These are phyloP conservation scores for Anthophora plumipes DNA, from an alignment of 2,888 invertebrate genomes.

Conservation along the genomic window DNA sequence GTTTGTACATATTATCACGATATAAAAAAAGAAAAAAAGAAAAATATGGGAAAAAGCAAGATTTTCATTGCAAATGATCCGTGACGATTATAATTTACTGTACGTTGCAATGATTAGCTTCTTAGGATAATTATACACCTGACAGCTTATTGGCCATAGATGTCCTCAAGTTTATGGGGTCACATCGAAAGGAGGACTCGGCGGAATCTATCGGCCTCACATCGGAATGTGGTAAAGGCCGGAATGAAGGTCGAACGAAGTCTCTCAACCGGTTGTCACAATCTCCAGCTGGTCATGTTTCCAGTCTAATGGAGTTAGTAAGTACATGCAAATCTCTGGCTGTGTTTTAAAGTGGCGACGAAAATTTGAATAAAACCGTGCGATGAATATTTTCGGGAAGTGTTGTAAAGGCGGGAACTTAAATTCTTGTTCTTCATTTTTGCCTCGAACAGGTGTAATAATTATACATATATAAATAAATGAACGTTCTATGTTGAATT, in stretches of 20 bases:
- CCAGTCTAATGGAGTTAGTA: slow-evolving; percentile 51
- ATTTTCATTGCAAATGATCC: slow-evolving; percentile 3
- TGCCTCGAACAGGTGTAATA: not conserved
- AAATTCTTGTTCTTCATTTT: not conserved
- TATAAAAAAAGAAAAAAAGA: not conserved
- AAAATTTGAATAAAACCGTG: slow-evolving; percentile 33
- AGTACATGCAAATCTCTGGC: slow-evolving; percentile 27
- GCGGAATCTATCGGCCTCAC: slow-evolving; percentile 69
- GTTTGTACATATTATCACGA: no score
- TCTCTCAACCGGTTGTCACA: slow-evolving; percentile 56
- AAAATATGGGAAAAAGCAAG: not conserved
- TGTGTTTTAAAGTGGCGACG: slow-evolving; percentile 10
- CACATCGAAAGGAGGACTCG: slow-evolving; percentile 72
- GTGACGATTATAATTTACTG: not conserved
- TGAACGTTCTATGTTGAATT: no score
- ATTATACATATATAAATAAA: no score
- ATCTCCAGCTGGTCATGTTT: slow-evolving; percentile 53
- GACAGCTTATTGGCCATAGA: slow-evolving; percentile 9
- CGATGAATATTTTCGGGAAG: not conserved
- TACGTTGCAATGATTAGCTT: no score
- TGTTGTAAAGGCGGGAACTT: not conserved
- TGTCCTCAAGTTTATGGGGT: slow-evolving; percentile 63
- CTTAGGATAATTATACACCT: not conserved
- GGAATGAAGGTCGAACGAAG: slow-evolving; percentile 79
- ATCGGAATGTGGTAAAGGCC: slow-evolving; percentile 80